Evolutionary conservation across 2,888 invertebrate genomes (phyloP), one percentile per base, ranked within the genome.

Genomic region (Schizotus pectinicornis): DNA sequence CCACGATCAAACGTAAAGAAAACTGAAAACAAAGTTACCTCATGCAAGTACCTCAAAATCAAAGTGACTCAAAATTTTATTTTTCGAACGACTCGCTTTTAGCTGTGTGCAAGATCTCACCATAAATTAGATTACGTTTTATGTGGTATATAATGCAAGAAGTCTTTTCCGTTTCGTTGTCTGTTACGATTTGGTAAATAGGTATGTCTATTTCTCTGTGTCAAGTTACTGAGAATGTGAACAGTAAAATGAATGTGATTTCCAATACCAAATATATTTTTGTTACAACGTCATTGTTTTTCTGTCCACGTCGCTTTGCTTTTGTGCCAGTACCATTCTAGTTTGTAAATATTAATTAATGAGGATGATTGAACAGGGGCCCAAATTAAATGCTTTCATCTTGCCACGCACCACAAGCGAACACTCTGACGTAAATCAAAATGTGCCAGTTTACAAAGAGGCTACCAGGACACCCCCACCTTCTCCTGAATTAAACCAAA

Each of bases 251-350:
- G 62, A 64, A 74, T 75, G 76, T 75, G 74, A 74, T 74, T 74
- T 70, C 72, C 68, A 73, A 73, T 72, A 70, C 69, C 67, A 75
- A 75, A 76, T 76, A 76, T 76, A 76, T 75, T 75, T 75, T 75
- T 75, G 69, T 71, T 74, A 75, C 71, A 70, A 71, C 67, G 59
- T 54, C 54, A 55, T 63, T 61, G 65, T 64, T 61, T 52, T 55
- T 12, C 34, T 56, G 42, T 55, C 8, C 31, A 34, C 13, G 14
- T n/a, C 31, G 30, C 36, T 43, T 53, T 8, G 33, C 48, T 13
- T 9, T 33, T 49, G 37, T 61, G 31, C 53, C 55, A 61, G 61
- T 61, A 59, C 61, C 57, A n/a, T n/a, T n/a, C n/a, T n/a, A n/a
- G n/a, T n/a, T n/a, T n/a, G n/a, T n/a, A n/a, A n/a, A n/a, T n/a